These are phyloP conservation scores for Pollachius pollachius DNA, from an alignment of 2,113 vertebrate genomes.

Conservation along the genomic window DNA sequence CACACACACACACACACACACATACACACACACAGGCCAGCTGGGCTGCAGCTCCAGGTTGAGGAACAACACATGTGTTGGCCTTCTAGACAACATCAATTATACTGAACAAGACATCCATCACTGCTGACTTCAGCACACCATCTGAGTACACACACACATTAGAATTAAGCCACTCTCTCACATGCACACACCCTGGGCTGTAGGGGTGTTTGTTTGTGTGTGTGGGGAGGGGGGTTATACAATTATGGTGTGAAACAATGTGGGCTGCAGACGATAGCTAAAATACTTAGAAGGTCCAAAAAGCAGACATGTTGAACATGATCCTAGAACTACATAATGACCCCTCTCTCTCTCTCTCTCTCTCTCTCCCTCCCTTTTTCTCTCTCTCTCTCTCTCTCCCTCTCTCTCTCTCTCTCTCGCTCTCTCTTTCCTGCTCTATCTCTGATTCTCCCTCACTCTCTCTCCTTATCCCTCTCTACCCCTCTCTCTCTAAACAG, in stretches of 20 bases:
- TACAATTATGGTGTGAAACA: too few species aligned
- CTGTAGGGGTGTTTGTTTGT: not conserved
- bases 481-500: too few species aligned
- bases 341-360: too few species aligned
- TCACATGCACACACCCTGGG: not conserved
- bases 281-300: not conserved
- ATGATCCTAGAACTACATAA: not conserved
- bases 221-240: too few species aligned
- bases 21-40: constrained; percentile 24
- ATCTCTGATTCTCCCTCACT: too few species aligned
- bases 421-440: too few species aligned
- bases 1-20: constrained; percentile 24
- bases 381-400: too few species aligned
- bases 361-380: too few species aligned
- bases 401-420: too few species aligned
- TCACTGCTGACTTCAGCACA: constrained; percentile 39
- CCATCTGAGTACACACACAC: constrained; percentile 12
- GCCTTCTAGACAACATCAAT: constrained; percentile 40
- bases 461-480: too few species aligned
- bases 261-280: not conserved
- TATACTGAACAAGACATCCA: constrained; percentile 52
- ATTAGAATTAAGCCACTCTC: constrained; percentile 4
- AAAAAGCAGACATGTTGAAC: not conserved
- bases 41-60: constrained; percentile 39
- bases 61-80: constrained; percentile 35